phyloP scores from a whole-genome alignment of 2,113 vertebrate genomes.

The Tetrax tetrax region DNA sequence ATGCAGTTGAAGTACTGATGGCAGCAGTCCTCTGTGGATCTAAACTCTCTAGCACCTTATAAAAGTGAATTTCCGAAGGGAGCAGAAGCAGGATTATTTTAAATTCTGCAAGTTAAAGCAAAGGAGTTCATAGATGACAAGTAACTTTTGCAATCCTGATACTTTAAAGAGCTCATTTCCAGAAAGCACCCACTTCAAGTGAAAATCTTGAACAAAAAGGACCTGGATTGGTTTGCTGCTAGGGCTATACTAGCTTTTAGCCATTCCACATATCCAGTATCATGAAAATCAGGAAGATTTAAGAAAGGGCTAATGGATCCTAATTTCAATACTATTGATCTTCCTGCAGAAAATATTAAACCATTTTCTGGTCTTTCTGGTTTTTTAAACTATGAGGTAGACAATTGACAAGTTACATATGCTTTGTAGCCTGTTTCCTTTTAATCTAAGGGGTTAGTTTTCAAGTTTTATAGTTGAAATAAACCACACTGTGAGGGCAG shows the following conservation, averaged over 20 bases:
- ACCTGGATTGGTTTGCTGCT: not conserved
- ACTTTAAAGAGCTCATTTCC: not conserved
- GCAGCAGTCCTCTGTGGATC: not conserved
- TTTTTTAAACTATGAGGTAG: not conserved
- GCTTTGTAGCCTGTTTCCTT: conserved; percentile 15
- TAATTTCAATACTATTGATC: not conserved
- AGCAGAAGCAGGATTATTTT: not conserved
- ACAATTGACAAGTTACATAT: not conserved
- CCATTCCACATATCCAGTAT: not conserved
- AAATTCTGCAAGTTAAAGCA: not conserved
- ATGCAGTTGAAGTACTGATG: not conserved
- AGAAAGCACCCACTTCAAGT: not conserved
- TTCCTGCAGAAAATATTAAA: conserved; percentile 1
- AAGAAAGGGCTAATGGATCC: conserved; percentile 50
- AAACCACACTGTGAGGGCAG: no score
- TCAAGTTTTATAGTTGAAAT: conserved; percentile 1
- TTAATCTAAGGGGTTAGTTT: not conserved
- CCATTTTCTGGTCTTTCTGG: not conserved
- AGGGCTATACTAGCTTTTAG: not conserved
- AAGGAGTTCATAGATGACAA: not conserved
- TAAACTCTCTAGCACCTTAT: not conserved
- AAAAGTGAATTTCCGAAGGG: not conserved
- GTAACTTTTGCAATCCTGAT: not conserved
- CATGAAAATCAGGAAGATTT: not conserved
- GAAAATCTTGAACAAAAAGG: not conserved